These are phyloP conservation scores for Vanacampus margaritifer DNA, from an alignment of 2,113 vertebrate species.

Conservation along the genomic window DNA sequence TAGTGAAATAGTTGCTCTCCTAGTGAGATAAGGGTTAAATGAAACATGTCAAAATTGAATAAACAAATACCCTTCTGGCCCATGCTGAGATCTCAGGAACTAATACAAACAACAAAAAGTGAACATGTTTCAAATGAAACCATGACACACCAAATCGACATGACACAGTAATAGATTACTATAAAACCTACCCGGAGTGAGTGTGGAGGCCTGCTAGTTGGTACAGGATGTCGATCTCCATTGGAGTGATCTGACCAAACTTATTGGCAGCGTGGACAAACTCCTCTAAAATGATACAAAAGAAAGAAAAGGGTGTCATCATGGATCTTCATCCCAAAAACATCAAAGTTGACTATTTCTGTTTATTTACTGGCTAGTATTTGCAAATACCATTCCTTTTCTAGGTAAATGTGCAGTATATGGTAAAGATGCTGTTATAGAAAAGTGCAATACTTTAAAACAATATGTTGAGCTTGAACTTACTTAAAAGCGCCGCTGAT, in stretches of 20 bases:
- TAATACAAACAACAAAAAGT: background rate
- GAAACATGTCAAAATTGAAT: background rate
- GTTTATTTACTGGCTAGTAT: conserved; percentile 28
- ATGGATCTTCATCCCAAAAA: background rate
- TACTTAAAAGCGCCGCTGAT: background rate
- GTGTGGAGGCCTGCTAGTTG: conserved; percentile 86
- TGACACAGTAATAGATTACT: too few relatives aligned
- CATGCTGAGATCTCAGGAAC: background rate
- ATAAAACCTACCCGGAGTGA: conserved; percentile 84
- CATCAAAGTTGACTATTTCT: conserved; percentile 13
- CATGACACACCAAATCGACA: background rate
- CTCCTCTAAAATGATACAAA: conserved; percentile 76
- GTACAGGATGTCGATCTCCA: conserved; percentile 93
- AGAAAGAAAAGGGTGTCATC: conserved; percentile 13
- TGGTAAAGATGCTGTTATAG: conserved; percentile 2
- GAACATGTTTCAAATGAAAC: background rate
- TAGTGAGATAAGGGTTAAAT: background rate
- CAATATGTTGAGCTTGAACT: background rate
- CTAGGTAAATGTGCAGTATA: background rate
- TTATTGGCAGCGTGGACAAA: conserved; percentile 85
- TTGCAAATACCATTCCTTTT: conserved; percentile 44
- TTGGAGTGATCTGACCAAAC: conserved; percentile 90
- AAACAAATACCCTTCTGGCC: background rate
- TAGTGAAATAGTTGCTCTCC: background rate
- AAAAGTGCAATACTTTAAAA: conserved; percentile 6